Evolutionary conservation across 2,888 invertebrate genomes (phyloP).

Genomic region (Laspeyria flexula): DNA sequence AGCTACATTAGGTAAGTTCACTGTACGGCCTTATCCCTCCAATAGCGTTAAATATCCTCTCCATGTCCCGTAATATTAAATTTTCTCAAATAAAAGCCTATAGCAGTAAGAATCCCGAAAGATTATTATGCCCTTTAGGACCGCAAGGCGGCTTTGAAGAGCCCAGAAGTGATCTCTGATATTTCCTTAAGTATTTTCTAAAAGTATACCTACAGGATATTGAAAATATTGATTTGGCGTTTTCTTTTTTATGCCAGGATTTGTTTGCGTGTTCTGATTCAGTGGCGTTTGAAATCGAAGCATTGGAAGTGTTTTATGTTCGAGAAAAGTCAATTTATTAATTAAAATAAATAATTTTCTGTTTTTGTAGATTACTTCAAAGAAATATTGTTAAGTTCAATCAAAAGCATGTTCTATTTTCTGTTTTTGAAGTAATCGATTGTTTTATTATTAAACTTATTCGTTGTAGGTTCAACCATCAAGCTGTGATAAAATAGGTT

Average conservation of each 20-base stretch:
- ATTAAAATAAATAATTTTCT: not conserved
- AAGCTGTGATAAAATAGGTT: no score
- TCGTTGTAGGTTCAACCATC: no score
- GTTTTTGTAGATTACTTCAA: no score
- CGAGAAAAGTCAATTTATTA: constrained; percentile 9
- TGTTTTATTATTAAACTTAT: no score
- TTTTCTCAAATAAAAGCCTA: constrained; percentile 51
- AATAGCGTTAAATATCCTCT: constrained; percentile 46
- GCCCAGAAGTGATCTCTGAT: constrained; percentile 51
- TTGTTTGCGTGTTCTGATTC: constrained; percentile 29
- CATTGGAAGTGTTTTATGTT: constrained; percentile 5
- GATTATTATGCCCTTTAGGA: constrained; percentile 49
- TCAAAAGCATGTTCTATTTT: no score
- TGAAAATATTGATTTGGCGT: constrained; percentile 47
- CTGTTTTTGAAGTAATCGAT: no score
- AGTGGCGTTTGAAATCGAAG: constrained; percentile 10
- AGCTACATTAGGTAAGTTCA: constrained; percentile 17
- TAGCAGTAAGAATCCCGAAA: constrained; percentile 42
- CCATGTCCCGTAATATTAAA: constrained; percentile 50
- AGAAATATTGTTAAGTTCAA: no score
- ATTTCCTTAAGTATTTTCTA: constrained; percentile 49
- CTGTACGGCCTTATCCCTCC: constrained; percentile 23
- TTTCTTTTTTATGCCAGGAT: constrained; percentile 28
- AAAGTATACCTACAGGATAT: constrained; percentile 48
- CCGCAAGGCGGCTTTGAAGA: constrained; percentile 43